Evolutionary conservation across 64 coral and sea anemone genomes (phyloP).

Genomic region (Stylophora pistillata): DNA sequence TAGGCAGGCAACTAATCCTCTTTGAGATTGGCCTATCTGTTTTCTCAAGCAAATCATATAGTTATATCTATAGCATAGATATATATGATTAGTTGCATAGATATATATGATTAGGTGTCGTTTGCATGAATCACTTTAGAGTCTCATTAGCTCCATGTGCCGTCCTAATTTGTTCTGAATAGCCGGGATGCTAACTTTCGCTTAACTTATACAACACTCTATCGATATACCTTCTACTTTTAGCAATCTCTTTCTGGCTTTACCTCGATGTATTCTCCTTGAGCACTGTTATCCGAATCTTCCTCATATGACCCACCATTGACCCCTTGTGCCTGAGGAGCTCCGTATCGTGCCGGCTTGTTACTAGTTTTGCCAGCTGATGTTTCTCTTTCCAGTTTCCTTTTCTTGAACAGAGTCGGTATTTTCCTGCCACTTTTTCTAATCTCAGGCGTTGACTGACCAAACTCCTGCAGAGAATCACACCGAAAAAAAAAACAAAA

Average conservation of each 20-base stretch:
- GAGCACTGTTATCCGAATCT: slow-evolving; percentile 42
- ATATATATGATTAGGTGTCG: too few species aligned
- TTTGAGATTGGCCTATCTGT: too few species aligned
- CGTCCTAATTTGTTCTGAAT: too few species aligned
- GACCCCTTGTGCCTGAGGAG: neutral
- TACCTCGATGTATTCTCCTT: slow-evolving; percentile 86
- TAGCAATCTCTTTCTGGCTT: neutral
- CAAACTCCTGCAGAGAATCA: slow-evolving; percentile 68
- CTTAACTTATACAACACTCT: too few species aligned
- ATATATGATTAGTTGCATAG: too few species aligned
- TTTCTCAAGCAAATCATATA: too few species aligned
- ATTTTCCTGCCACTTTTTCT: slow-evolving; percentile 52
- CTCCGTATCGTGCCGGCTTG: neutral
- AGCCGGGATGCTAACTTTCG: too few species aligned
- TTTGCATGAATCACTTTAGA: too few species aligned
- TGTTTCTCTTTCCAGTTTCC: neutral
- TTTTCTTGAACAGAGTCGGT: slow-evolving; percentile 25
- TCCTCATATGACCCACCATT: slow-evolving; percentile 26
- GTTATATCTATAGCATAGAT: too few species aligned
- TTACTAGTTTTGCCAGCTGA: slow-evolving; percentile 1
- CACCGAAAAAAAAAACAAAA: neutral
- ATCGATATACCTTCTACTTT: neutral
- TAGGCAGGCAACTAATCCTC: too few species aligned
- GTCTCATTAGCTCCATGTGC: too few species aligned
- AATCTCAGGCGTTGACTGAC: slow-evolving; percentile 69